Evolutionary conservation across 2,888 invertebrate species (phyloP), one percentile per base, ranked within the genome.

Genomic region (Andrena fulva): DNA sequence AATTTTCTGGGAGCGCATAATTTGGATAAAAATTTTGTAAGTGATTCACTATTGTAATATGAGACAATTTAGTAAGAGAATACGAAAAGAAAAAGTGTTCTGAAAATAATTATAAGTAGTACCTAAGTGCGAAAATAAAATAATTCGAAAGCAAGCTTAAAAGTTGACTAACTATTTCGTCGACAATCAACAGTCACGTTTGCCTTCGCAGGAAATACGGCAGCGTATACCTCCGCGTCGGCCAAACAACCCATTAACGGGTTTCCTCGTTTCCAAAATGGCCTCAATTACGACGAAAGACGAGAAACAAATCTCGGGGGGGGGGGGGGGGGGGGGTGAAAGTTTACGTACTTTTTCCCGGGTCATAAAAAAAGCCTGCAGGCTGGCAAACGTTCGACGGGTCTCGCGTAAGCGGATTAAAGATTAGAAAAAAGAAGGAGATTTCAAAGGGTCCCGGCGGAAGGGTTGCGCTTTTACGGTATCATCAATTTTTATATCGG

Each of bases 401-500:
- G 24, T 59, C 48, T 75, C 27, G 16, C 4, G n/a, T 77, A 71
- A 82, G 77, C 71, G 71, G 74, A 77, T 77, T 83, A 77, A 0
- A 20, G 68, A 52, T 66, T 33, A 10, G n/a, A 62, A 54, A 59
- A 62, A 62, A 52, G 50, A 35, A 52, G 64, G n/a, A 48, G 33
- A 20, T 20, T 35, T 20, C 16, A 27, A 69, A 54, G 42, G 63
- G 68, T 56, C 54, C 12, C 0, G 27, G n/a, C 16, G n/a, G 35
- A 72, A 80, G 72, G 76, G 70, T 68, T 67, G 33, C 27, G 66
- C 27, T 63, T 82, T 80, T 82, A 82, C 76, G 56, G n/a, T 76
- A 35, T 64, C 71, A 72, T 82, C 70, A 56, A 67, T 74, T 63
- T 81, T 83, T 77, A 77, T 68, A 50, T 50, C 12, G 24, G 60